Conservation (phyloP, 2,888 invertebrate genomes). For the Spicauda simplicius region DNA sequence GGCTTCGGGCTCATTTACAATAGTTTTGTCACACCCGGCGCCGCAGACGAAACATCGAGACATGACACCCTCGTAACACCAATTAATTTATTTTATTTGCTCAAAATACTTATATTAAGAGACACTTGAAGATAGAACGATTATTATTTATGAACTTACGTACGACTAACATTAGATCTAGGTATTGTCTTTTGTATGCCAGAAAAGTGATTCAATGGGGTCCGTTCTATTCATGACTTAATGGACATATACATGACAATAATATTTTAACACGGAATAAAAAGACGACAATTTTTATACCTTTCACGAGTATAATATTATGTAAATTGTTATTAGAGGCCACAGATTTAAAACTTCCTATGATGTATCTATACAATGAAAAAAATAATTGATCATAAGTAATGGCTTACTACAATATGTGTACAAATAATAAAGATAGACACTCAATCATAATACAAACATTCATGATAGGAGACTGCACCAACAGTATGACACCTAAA, state of each 20-base stretch:
- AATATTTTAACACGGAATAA: constrained; percentile 63
- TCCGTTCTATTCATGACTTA: constrained; percentile 60
- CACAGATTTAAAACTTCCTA: constrained; percentile 51
- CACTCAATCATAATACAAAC: constrained; percentile 24
- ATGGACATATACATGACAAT: constrained; percentile 50
- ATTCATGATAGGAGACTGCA: constrained; percentile 53
- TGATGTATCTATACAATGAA: constrained; percentile 41
- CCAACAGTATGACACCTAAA: constrained; percentile 69
- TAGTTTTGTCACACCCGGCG: constrained; percentile 5
- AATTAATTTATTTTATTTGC: constrained; percentile 67
- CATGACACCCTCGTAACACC: constrained; percentile 65
- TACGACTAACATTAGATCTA: constrained; percentile 84
- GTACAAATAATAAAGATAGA: background rate
- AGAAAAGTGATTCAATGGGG: constrained; percentile 77
- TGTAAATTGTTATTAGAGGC: constrained; percentile 56
- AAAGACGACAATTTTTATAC: constrained; percentile 56
- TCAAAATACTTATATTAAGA: constrained; percentile 80
- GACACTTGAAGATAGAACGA: constrained; percentile 84
- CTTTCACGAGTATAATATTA: constrained; percentile 46
- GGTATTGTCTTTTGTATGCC: constrained; percentile 86
- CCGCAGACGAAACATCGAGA: constrained; percentile 53
- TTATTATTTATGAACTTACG: constrained; percentile 79
- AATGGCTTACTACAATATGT: background rate
- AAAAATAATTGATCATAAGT: background rate
- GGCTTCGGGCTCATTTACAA: constrained; percentile 5